Evolutionary conservation across 2,113 vertebrate genomes (phyloP), one percentile per base, ranked within the genome.

Genomic region (Reinhardtius hippoglossoides): DNA sequence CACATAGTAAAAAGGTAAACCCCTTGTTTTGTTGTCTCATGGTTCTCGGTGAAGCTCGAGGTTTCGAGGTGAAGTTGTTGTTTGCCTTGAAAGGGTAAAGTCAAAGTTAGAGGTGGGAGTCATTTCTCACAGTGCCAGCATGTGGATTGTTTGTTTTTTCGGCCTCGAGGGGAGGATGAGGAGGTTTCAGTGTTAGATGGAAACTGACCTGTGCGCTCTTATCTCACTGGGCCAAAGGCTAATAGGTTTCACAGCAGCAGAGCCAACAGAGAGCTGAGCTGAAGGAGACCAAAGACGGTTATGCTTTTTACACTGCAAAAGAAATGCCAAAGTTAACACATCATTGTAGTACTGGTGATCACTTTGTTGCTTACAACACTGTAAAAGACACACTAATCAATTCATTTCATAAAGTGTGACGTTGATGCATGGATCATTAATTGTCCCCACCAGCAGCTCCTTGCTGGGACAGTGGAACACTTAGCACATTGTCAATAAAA

Each of bases 141-240:
- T 57, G 54, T 10, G 40, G 40, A 42, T 42, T 13, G 56, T 58
- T 58, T 26, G 12, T 67, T 61, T n/a, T 21, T 16, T 9, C 2
- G 14, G 26, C 46, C 46, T 52, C 14, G 50, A 37, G 60, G 21
- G 44, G 65, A 54, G 65, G 67, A 70, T 59, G 40, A 54, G 42
- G 35, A 54, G 67, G 69, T 78, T 85, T 81, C 68, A 13, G 55
- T 71, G 54, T 50, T 20, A 1, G 18, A 67, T 54, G 31, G 89
- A 84, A 87, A 88, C 82, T 74, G 71, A 70, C 78, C 79, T 73
- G 63, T 26, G 20, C n/a, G 55, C 56, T 82, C 72, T 85, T 87
- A 91, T 91, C 86, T 89, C 55, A 64, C 50, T 81, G 58, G 85
- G 83, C 48, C 69, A 83, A 82, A 88, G 83, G 77, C 26, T 12